These are phyloP conservation scores for Orientallactaga sibirica DNA, from an alignment of 2,797 vertebrate species.

Conservation along the genomic window DNA sequence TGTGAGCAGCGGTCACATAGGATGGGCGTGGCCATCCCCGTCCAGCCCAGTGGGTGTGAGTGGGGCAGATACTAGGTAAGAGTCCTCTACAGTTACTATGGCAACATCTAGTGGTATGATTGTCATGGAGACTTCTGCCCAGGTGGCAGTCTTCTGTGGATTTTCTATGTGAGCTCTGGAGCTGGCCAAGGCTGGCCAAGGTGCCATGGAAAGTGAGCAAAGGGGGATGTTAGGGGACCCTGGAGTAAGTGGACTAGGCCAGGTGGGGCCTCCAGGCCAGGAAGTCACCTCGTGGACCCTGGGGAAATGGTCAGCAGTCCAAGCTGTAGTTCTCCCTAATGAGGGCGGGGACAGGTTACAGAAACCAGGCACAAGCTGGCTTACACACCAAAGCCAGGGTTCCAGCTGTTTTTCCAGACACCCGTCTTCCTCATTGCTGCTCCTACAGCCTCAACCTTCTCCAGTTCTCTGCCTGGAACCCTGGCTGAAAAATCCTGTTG, in stretches of 20 bases:
- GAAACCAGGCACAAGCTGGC: neutral
- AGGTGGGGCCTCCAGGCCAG: neutral
- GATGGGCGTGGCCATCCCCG: neutral
- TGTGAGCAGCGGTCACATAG: neutral
- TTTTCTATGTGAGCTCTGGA: neutral
- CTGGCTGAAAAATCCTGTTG: too few species aligned
- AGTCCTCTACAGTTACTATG: neutral
- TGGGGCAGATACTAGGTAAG: neutral
- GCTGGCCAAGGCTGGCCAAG: neutral
- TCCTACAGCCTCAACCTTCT: neutral
- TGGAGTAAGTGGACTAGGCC: neutral
- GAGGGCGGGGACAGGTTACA: neutral
- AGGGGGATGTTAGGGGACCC: neutral
- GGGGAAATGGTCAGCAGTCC: neutral
- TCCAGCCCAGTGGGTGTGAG: neutral
- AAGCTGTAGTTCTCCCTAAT: neutral
- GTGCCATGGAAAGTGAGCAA: neutral
- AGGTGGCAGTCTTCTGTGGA: neutral
- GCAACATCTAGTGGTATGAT: neutral
- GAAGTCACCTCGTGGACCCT: neutral
- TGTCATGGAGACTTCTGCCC: neutral
- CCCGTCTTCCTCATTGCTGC: neutral
- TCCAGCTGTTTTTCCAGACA: neutral
- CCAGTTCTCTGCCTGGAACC: neutral
- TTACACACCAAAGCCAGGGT: neutral